Evolutionary conservation across 2,888 invertebrate genomes (phyloP), one percentile per base, ranked within the genome.

Genomic region (Tetheella fluctuosa): DNA sequence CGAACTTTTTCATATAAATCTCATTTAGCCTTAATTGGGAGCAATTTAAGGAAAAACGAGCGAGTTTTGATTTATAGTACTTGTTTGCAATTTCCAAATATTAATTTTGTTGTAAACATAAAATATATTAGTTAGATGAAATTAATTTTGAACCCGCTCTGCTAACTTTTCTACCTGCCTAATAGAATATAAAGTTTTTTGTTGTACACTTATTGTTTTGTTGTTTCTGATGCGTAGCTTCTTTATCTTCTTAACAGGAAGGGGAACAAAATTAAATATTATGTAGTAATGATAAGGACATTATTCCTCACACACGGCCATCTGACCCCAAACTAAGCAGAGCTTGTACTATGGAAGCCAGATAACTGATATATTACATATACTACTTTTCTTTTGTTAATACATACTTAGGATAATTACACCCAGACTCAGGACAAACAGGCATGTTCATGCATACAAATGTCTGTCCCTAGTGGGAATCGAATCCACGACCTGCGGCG

Each of bases 31-130:
- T 42, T 59, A 59, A 59, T 59, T 59, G 42, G 42, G 34, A 59
- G 39, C 30, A 17, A 17, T 54, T 39, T 52, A 53, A 52, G 39
- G 37, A 39, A 34, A 42, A 58, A 23, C 42, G 20, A 42, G 52
- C 20, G 23, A 60, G 56, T 55, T 61, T 57, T 59, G 65, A 74
- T 74, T 74, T 72, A 72, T 74, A 10, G 61, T 34, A 58, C 60
- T 65, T 66, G 64, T 69, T 72, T 60, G 61, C 62, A 67, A 66
- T 65, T 63, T 64, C 48, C 42, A 64, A 59, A 63, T 67, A 62
- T 72, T 65, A 63, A 69, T 61, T 66, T 54, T 53, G 58, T 59
- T 59, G 54, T 65, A 62, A 65, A 67, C 55, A 59, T 57, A 42
- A 62, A 62, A 68, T 67, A n/a, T n/a, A 68, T 60, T 61, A 53